Conservation (phyloP, 2,113 vertebrate species). For the Lasiurus cinereus region DNA sequence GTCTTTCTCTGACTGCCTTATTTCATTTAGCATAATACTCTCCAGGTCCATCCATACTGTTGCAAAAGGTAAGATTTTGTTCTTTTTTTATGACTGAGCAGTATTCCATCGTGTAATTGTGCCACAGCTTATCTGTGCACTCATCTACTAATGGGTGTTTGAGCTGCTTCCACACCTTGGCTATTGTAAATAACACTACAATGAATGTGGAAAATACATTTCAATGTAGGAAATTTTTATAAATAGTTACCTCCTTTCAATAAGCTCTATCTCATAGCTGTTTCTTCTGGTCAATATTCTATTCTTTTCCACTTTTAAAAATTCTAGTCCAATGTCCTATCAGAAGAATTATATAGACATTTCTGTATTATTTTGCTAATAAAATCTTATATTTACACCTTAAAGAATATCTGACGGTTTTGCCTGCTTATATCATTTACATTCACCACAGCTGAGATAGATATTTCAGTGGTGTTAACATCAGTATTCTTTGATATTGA, state of each 20-base stretch:
- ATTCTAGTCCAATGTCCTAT: background rate
- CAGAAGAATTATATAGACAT: background rate
- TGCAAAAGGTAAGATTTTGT: background rate
- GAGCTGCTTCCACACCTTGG: background rate
- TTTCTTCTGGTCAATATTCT: background rate
- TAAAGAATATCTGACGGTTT: conserved; percentile 1
- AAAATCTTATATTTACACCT: background rate
- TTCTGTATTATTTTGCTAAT: conserved; percentile 12
- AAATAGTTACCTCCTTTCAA: conserved; percentile 12
- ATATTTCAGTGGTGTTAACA: background rate
- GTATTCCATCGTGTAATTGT: background rate
- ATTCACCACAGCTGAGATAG: background rate
- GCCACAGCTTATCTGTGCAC: background rate
- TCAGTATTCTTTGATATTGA: background rate
- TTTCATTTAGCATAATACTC: background rate
- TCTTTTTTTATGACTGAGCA: background rate
- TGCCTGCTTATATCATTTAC: background rate
- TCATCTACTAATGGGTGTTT: background rate
- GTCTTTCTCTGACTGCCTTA: background rate
- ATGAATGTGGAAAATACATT: background rate
- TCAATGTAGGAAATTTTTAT: background rate
- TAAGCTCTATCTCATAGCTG: background rate
- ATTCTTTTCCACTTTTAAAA: background rate
- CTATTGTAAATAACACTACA: background rate
- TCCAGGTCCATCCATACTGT: background rate